Base-by-base conservation (phyloP, 2,888 invertebrate species). In the Aporophyla lueneburgensis region DNA sequence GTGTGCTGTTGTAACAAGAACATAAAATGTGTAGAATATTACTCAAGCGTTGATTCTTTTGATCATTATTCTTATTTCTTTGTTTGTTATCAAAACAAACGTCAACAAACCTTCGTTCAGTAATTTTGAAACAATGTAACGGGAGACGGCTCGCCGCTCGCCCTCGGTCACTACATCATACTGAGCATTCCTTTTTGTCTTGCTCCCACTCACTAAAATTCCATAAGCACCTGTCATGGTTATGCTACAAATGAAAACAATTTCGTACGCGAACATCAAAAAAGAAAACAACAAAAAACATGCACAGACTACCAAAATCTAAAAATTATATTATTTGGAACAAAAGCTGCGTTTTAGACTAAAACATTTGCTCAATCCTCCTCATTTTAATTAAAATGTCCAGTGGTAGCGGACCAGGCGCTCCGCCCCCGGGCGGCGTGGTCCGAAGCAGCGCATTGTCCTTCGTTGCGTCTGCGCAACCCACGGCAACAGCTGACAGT, bases 401-500 rank as follows among this genome's bases (percentile, higher is more conserved):
- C 2, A 89, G 87, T 61, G 78, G 89, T 4, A 92, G 89, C 70
- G 87, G 91, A 43, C 77, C 91, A 1, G 90, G 90, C n/a, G 85
- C 88, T 83, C 86, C 89, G 33, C 89, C 90, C 40, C 83, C 89
- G 0, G 79, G 91, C 19, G 95, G 95, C 6, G 92, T 96, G 3
- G 92, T 95, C 5, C 91, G 92, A 21, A 96, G 92, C 80, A 96
- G 96, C 81, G 96, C 94, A 0, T 80, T 96, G 27, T 92, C 94
- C 24, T 96, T 96, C 63, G 93, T 95, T 89, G 93, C 94, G 92
- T 89, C 92, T 87, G 94, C 94, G 92, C 95, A 94, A 80, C 88
- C 91, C 16, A 80, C 90, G 21, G 80, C 91, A 78, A 85, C 90
- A 84, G 76, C 87, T 76, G 89, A 87, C 81, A 83, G 70, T 58